These are phyloP conservation scores for Panopea generosa DNA, from an alignment of 2,888 invertebrate species.

Conservation along the genomic window DNA sequence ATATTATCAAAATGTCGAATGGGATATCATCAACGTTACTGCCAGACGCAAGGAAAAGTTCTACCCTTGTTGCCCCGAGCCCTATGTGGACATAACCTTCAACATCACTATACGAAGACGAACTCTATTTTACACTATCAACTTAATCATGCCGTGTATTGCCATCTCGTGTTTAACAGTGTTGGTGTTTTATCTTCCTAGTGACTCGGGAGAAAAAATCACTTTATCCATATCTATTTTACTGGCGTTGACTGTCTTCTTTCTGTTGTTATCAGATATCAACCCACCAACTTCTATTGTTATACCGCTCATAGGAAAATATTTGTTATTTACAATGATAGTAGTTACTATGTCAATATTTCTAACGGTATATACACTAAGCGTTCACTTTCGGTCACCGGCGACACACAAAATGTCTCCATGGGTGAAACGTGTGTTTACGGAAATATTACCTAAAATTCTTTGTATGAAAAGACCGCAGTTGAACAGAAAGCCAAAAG, in stretches of 20 bases:
- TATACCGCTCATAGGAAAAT: constrained; percentile 95
- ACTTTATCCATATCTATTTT: constrained; percentile 98
- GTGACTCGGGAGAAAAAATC: constrained; percentile 99
- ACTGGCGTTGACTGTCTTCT: constrained; percentile 99
- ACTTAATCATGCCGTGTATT: constrained; percentile 97
- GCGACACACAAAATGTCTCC: constrained; percentile 99
- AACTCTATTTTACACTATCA: constrained; percentile 97
- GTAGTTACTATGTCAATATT: constrained; percentile 97
- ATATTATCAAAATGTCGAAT: constrained; percentile 83
- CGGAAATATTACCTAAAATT: constrained; percentile 95
- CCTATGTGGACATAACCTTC: constrained; percentile 85
- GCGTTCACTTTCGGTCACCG: constrained; percentile 98
- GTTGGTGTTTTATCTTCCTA: constrained; percentile 97
- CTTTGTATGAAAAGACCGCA: constrained; percentile 94
- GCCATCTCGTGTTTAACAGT: constrained; percentile 98
- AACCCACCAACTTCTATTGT: constrained; percentile 99
- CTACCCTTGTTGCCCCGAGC: constrained; percentile 85
- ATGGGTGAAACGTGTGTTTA: constrained; percentile 97
- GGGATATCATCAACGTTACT: constrained; percentile 88
- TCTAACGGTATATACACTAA: constrained; percentile 97
- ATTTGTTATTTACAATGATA: constrained; percentile 99
- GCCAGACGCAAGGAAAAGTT: constrained; percentile 86
- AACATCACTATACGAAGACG: constrained; percentile 84
- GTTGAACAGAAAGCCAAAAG: background rate
- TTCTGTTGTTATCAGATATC: constrained; percentile 98